These are phyloP conservation scores for Cryptotermes secundus DNA, from an alignment of 1,140 invertebrate genomes.

Conservation along the genomic window DNA sequence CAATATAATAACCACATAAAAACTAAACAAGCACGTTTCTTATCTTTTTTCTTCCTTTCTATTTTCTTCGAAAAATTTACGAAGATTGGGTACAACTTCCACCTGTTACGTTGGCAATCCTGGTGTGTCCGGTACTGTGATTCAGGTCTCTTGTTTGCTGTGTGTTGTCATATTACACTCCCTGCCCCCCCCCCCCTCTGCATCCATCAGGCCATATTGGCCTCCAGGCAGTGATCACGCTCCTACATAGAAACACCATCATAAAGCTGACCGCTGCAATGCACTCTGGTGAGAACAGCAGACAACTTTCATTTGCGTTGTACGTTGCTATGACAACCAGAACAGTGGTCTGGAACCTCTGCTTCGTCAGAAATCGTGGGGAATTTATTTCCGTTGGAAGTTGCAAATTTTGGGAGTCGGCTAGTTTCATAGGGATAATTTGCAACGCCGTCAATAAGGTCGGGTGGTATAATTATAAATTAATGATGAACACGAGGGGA, in stretches of 20 bases:
- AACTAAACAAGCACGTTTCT: too few species aligned
- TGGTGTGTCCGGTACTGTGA: not conserved
- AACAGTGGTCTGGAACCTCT: not conserved
- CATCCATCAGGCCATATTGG: not conserved
- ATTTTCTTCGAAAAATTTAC: not conserved
- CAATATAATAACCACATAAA: too few species aligned
- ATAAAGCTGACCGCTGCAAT: not conserved
- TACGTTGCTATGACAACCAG: not conserved
- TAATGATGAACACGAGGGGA: too few species aligned
- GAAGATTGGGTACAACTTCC: not conserved
- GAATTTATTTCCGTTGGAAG: too few species aligned
- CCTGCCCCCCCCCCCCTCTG: too few species aligned
- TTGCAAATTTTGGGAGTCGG: too few species aligned
- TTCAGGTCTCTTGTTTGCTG: not conserved
- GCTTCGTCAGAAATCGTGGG: not conserved
- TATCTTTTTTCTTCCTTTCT: too few species aligned
- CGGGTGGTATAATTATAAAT: too few species aligned
- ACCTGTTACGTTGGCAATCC: not conserved
- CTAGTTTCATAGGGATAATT: too few species aligned
- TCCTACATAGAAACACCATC: not conserved
- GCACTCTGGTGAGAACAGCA: not conserved
- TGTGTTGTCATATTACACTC: not conserved
- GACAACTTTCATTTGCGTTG: not conserved
- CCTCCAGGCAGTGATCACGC: not conserved
- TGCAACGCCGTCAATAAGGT: too few species aligned